Evolutionary conservation across 2,888 invertebrate species (phyloP), one percentile per base, ranked within the genome.

Genomic region (Melinopterus prodromus): DNA sequence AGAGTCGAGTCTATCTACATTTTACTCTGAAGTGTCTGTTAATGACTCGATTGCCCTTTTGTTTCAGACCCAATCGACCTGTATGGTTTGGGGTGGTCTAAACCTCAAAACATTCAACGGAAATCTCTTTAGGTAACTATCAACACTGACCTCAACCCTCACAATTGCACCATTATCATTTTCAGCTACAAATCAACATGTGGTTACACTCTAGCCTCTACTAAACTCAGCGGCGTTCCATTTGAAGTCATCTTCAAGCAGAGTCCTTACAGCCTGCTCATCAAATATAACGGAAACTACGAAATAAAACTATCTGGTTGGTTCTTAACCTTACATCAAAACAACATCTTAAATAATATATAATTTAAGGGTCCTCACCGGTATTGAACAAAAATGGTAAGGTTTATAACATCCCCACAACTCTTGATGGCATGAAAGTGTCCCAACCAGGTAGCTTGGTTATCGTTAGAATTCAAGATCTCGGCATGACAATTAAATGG

Each of bases 161-260:
- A 3, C 53, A 53, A 9, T 6, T 53, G 7, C 53, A 53, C 53
- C 38, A 9, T 53, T 53, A 9, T 2, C 7, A 53, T 53, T 53
- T 53, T 53, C 53, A 74, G 74, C 35, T 74, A 74, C 35, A 26
- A 74, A n/a, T 74, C 74, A 26, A 26, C 35, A 2, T 74, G 74
- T 9, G 74, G 74, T 16, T 74, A 74, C 36, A 74, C 74, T 6
- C 74, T 74, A n/a, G 36, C 37, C 9, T 74, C 74, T 6, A 26
- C 37, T 6, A 74, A 74, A n/a, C 7, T 37, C 16, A 74, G 37
- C 35, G 74, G 74, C n/a, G 37, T 35, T 7, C 35, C 35, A 26
- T 74, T 74, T n/a, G 74, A 74, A 74, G n/a, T 26, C 16, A 74
- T 36, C 74, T 74, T 74, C 74, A n/a, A 53, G 16, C 74, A 74